Evolutionary conservation across 2,797 vertebrate species (phyloP).

Genomic region (Australoheros facetus): DNA sequence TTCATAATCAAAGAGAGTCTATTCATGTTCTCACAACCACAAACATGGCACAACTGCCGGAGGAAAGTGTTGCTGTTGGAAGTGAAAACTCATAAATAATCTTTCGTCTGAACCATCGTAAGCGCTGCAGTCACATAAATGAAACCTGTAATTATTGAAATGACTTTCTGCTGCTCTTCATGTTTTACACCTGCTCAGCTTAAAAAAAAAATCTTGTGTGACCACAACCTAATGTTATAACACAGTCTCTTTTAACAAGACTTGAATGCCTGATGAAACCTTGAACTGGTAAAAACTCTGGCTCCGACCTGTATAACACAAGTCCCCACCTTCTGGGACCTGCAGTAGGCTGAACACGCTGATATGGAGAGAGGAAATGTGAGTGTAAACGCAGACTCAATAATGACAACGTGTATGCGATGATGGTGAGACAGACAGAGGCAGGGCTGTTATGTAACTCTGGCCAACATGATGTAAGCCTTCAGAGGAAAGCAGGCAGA

Average conservation of each 20-base stretch:
- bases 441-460: slow-evolving; percentile 61
- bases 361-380: not conserved
- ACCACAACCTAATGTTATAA: not conserved
- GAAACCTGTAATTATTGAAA: not conserved
- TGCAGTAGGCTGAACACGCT: not conserved
- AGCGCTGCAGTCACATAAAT: not conserved
- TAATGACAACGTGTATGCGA: slow-evolving; percentile 14
- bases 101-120: not conserved
- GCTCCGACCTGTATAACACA: not conserved
- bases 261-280: not conserved
- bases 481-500: slow-evolving; percentile 3
- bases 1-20: slow-evolving; percentile 2
- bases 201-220: not conserved
- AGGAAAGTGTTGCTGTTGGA: not conserved
- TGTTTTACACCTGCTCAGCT: not conserved
- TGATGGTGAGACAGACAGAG: slow-evolving; percentile 21
- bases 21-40: not conserved
- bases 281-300: fast-evolving
- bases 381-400: slow-evolving; percentile 14
- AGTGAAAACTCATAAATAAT: not conserved
- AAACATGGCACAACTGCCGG: not conserved
- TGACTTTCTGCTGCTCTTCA: not conserved
- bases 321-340: not conserved
- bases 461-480: slow-evolving; percentile 58
- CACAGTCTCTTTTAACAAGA: not conserved